Evolutionary conservation across 2,113 vertebrate genomes (phyloP), one percentile per base, ranked within the genome.

Genomic region (Bubo scandiacus): DNA sequence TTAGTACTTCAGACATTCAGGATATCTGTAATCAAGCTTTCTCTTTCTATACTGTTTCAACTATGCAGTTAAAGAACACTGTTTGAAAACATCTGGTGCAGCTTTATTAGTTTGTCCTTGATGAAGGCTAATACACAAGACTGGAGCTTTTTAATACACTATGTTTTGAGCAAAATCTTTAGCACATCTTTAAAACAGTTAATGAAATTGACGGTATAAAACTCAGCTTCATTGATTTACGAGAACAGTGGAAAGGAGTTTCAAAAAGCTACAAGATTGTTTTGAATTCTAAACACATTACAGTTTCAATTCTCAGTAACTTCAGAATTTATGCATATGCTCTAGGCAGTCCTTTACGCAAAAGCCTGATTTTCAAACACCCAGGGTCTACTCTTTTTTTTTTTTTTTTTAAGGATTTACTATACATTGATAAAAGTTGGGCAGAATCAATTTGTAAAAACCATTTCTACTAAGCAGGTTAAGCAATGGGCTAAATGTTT

Each of bases 51-150:
- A 71, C 88, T 47, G 45, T 93, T 97, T 79, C 93, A 98, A 96
- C 98, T 98, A 97, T 98, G 98, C 98, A 98, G 97, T 96, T 96
- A 81, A 87, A 91, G 93, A 96, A 71, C 72, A 87, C 54, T 61
- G 68, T 88, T 79, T 91, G 95, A 93, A 90, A 87, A 83, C 85
- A 90, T 32, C 81, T 81, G 81, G 67, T 88, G 42, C 81, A 67
- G 78, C 71, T 94, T 91, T 78, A 71, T 85, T 88, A 63, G 67
- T 88, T 87, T 86, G 42, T 80, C 77, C 61, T 75, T 88, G 74
- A 40, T 91, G 58, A 95, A 95, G 75, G 77, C 85, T 86, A 79
- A 89, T 75, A 83, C 55, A 85, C 70, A 75, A 96, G 95, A 92
- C 92, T 92, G 78, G 95, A 95, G 81, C 81, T 94, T 95, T 95